Conservation (phyloP, 2,797 vertebrate species). For the Alectoris magna region DNA sequence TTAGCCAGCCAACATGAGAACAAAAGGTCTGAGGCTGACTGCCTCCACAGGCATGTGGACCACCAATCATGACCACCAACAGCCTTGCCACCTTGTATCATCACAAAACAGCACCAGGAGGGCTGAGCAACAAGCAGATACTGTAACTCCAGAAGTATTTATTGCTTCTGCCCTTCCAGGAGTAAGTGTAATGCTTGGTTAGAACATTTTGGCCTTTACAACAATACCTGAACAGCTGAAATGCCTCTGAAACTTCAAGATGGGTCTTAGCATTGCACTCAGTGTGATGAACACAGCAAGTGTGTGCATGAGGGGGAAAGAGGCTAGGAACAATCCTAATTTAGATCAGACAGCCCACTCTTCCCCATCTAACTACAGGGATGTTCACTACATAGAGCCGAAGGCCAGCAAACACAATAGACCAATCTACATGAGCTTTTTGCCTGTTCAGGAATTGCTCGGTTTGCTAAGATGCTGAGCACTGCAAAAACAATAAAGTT, state of each 20-base stretch:
- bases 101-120: neutral
- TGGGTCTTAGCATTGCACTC: neutral
- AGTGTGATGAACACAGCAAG: too few relatives aligned
- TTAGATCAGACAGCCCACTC: neutral
- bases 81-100: neutral
- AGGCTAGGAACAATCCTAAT: neutral
- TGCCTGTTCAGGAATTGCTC: neutral
- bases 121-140: neutral
- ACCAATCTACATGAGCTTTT: neutral
- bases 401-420: neutral
- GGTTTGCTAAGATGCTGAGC: neutral
- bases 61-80: neutral
- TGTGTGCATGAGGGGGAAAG: neutral
- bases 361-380: neutral
- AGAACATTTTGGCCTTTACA: neutral
- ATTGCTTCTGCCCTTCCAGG: neutral
- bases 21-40: neutral
- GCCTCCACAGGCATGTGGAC: rapidly evolving
- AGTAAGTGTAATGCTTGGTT: neutral
- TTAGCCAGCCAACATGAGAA: neutral
- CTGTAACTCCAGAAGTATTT: neutral
- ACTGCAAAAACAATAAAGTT: neutral
- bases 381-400: neutral
- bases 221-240: neutral
- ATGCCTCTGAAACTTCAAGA: neutral